Conservation (phyloP, 2,888 invertebrate species). For the Hipparchia semele region DNA sequence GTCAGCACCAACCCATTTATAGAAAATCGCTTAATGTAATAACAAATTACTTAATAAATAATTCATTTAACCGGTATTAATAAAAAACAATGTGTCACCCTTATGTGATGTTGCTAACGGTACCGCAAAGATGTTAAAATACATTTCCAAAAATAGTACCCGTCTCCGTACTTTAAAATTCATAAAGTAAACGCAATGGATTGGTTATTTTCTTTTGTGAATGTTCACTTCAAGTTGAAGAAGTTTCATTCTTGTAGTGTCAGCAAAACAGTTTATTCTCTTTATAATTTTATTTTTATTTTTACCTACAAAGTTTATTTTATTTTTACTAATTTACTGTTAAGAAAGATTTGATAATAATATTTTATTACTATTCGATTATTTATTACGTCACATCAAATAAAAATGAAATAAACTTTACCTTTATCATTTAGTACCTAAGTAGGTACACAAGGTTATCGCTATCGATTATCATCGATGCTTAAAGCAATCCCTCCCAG, state of each 20-base stretch:
- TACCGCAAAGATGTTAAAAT: slow-evolving; percentile 30
- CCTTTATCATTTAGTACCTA: no score
- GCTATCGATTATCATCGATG: no score
- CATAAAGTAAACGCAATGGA: slow-evolving; percentile 43
- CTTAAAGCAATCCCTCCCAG: no score
- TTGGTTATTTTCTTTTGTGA: slow-evolving; percentile 43
- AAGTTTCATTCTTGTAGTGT: slow-evolving; percentile 31
- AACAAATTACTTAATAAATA: slow-evolving; percentile 32
- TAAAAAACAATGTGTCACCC: slow-evolving; percentile 7
- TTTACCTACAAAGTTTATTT: neutral
- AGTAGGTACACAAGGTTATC: no score
- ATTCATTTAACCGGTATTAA: slow-evolving; percentile 29
- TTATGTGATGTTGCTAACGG: slow-evolving; percentile 37
- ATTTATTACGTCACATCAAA: no score
- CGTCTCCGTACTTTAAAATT: slow-evolving; percentile 36
- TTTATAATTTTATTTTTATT: neutral
- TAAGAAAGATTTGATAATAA: no score
- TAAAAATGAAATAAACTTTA: no score
- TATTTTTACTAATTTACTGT: no score
- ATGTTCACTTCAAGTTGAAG: slow-evolving; percentile 29
- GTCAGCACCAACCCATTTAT: slow-evolving; percentile 6
- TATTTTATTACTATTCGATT: no score
- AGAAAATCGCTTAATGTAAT: slow-evolving; percentile 17
- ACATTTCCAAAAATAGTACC: slow-evolving; percentile 38
- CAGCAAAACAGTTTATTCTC: slow-evolving; percentile 20